A percentile compares a stretch with the other conserved stretches of the same genome.
These are phyloP conservation scores for Ophraella communa DNA, from an alignment of 2,888 invertebrate genomes.

Conservation along the genomic window DNA sequence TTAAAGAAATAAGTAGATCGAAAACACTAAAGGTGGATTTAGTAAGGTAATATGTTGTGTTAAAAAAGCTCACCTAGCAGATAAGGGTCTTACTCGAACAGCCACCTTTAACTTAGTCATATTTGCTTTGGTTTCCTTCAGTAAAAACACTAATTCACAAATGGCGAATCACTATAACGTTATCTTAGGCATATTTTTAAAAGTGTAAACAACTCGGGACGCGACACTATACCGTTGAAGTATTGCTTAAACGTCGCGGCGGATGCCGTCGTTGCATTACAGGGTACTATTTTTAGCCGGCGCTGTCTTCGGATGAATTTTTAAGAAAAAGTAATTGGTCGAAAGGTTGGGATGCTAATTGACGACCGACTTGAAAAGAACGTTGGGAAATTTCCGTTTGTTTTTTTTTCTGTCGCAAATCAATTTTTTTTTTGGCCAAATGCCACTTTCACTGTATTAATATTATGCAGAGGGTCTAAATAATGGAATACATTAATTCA, in stretches of 20 bases:
- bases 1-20: no score
- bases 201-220: constrained; percentile 24
- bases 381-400: constrained; percentile 3
- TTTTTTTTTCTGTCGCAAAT: not conserved
- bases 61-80: constrained; percentile 63
- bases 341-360: constrained; percentile 22
- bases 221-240: constrained; percentile 9
- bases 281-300: constrained; percentile 17
- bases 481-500: no score
- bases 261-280: constrained; percentile 26
- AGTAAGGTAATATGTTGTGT: not conserved
- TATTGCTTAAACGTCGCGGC: constrained; percentile 21
- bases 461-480: no score
- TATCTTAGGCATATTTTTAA: not conserved
- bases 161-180: not conserved
- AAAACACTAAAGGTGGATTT: no score
- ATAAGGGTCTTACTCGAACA: constrained; percentile 69
- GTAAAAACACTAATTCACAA: not conserved
- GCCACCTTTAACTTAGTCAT: constrained; percentile 66
- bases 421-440: not conserved
- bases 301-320: constrained; percentile 24
- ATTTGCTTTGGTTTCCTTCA: not conserved
- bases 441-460: not conserved
- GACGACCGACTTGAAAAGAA: constrained; percentile 2
- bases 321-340: constrained; percentile 20